phyloP scores from a whole-genome alignment of 1,140 invertebrate species.

The Euura saliciscinereae region DNA sequence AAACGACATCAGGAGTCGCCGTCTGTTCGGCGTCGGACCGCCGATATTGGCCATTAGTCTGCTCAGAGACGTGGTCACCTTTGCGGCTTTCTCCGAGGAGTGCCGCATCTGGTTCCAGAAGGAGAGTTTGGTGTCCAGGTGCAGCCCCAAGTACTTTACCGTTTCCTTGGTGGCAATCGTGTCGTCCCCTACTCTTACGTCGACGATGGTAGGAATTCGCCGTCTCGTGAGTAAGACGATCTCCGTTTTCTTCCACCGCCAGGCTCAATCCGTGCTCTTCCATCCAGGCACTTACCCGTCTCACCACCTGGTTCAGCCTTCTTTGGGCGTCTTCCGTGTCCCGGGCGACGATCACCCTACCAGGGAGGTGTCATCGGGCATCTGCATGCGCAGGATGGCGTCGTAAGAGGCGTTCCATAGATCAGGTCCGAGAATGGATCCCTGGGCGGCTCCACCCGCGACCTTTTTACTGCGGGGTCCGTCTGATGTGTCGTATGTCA shows the following conservation, averaged over 20 bases:
- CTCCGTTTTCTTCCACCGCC: not conserved
- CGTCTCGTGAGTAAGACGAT: not conserved
- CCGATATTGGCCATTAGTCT: conserved; percentile 23
- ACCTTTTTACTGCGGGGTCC: conserved; percentile 21
- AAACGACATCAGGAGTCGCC: conserved; percentile 4
- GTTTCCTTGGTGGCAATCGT: no score
- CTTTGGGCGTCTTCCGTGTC: conserved; percentile 30
- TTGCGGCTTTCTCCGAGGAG: conserved; percentile 15
- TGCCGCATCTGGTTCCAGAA: conserved; percentile 18
- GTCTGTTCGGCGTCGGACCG: not conserved
- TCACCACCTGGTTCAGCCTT: conserved; percentile 8
- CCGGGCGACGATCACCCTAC: conserved; percentile 32
- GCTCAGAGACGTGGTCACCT: not conserved
- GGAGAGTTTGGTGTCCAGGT: conserved; percentile 15
- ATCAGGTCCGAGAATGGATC: conserved; percentile 45
- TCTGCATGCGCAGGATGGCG: conserved; percentile 36
- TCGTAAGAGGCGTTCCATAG: conserved; percentile 51
- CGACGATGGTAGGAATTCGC: no score
- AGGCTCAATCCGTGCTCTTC: conserved; percentile 10
- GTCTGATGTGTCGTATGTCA: not conserved
- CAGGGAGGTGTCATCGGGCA: conserved; percentile 23
- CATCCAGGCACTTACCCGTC: conserved; percentile 24
- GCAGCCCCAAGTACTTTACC: conserved; percentile 20
- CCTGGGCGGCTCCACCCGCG: conserved; percentile 49
- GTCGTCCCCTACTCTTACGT: no score